Base-by-base conservation (phyloP, 2,113 vertebrate genomes). In the Marmota flaviventris region DNA sequence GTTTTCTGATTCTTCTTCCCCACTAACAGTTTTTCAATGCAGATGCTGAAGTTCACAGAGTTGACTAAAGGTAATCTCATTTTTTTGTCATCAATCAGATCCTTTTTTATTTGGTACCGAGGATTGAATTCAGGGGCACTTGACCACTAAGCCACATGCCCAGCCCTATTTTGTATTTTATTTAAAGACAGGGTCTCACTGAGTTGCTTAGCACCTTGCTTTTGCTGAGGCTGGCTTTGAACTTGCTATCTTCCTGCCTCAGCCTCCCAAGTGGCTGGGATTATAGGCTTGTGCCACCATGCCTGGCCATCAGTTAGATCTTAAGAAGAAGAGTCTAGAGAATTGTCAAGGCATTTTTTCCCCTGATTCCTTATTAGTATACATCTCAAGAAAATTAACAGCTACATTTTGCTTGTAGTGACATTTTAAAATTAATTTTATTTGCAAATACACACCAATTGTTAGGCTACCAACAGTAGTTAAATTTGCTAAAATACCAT, bases 281-380 rank as follows among this genome's bases (percentile, higher is more conserved):
- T 13, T 51, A 51, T 51, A 51, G 48, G 48, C 48, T 51, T 51
- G 48, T 3, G 10, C 48, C 48, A 51, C 48, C 12, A 13, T 51
- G 48, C 48, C 48, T 51, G 89, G 70, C 29, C 67, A 29, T 78
- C 58, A 70, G 9, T 90, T 93, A 42, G 7, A 61, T 67, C n/a
- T 95, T 77, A 24, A 83, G 56, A 65, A 83, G 56, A 63, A 29
- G 25, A 81, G 87, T 94, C 53, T 75, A 67, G 32, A 65, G 12
- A 97, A 88, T 84, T 87, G 20, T 72, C 56, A 79, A 65, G 24
- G 32, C 2, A 34, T 53, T 69, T 95, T 94, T 95, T 94, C 69
- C 32, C 10, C 73, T 85, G 8, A 82, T 82, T 95, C 92, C 58
- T 92, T 94, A 45, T 56, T 61, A 87, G 12, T 53, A 73, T 39